phyloP scores from a whole-genome alignment of 1,140 invertebrate species.

The Argopecten irradians region DNA sequence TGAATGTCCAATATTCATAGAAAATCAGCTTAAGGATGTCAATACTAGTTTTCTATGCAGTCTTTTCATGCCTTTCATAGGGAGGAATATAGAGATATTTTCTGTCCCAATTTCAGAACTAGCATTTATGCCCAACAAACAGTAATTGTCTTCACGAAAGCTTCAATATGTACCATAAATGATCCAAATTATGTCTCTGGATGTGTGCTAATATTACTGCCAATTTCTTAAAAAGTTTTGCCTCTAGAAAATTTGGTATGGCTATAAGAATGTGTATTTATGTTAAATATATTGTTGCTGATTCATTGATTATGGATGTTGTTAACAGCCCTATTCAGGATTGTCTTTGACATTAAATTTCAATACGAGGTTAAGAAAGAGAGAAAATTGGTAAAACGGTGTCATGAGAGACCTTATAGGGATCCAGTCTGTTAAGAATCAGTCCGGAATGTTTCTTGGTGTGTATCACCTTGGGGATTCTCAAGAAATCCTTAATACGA shows the following conservation, averaged over 20 bases:
- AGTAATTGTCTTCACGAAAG: no score
- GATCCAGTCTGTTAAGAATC: background rate
- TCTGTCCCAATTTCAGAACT: no score
- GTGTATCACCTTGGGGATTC: background rate
- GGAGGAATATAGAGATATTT: no score
- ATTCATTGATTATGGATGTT: background rate
- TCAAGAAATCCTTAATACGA: background rate
- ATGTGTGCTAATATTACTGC: no score
- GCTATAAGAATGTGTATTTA: background rate
- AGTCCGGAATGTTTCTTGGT: background rate
- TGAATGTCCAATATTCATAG: no score
- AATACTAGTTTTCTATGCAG: no score
- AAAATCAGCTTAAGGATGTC: no score
- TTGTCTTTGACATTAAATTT: background rate
- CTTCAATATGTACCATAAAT: no score
- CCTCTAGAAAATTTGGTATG: background rate
- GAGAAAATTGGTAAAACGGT: background rate
- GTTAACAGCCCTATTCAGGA: background rate
- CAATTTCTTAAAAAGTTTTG: background rate
- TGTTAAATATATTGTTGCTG: background rate
- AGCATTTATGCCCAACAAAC: no score
- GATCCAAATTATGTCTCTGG: no score
- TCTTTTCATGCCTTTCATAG: no score
- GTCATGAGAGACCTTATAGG: background rate
- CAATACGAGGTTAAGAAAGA: background rate